Evolutionary conservation across 2,888 invertebrate species (phyloP).

Genomic region (Leptura quadrifasciata): DNA sequence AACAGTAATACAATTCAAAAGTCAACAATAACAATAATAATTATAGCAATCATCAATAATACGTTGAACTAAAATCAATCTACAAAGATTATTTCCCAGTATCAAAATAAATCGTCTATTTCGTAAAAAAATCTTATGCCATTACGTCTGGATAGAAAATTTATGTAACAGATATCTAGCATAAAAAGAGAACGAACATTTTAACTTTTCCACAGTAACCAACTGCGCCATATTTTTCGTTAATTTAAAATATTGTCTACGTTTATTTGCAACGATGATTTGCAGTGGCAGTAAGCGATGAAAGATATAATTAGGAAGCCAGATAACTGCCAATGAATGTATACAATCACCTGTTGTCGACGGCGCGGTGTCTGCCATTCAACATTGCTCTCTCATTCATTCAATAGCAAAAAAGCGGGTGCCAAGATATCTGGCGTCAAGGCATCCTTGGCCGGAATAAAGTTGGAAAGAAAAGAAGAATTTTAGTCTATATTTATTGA

Average conservation of each 20-base stretch:
- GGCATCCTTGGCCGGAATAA: neutral
- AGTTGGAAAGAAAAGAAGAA: neutral
- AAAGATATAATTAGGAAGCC: slow-evolving; percentile 1
- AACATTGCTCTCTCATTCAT: neutral
- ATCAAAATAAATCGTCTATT: too few species aligned
- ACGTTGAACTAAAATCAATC: too few species aligned
- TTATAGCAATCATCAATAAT: too few species aligned
- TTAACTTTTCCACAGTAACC: neutral
- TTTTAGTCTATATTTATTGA: too few species aligned
- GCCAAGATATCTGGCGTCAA: neutral
- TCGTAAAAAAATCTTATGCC: too few species aligned
- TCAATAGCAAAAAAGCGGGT: neutral
- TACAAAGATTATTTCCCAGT: too few species aligned
- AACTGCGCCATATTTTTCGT: neutral
- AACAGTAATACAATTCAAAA: too few species aligned
- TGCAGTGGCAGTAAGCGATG: neutral
- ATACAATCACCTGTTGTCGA: neutral
- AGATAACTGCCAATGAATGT: slow-evolving; percentile 4
- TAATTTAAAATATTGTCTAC: neutral
- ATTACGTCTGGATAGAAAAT: too few species aligned
- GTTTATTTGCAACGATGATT: neutral
- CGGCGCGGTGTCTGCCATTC: neutral
- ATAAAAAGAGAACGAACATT: neutral
- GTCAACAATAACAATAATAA: too few species aligned
- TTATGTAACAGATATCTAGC: neutral